These are phyloP conservation scores for Pachyuromys duprasi DNA, from an alignment of 2,797 vertebrate genomes.

Conservation along the genomic window DNA sequence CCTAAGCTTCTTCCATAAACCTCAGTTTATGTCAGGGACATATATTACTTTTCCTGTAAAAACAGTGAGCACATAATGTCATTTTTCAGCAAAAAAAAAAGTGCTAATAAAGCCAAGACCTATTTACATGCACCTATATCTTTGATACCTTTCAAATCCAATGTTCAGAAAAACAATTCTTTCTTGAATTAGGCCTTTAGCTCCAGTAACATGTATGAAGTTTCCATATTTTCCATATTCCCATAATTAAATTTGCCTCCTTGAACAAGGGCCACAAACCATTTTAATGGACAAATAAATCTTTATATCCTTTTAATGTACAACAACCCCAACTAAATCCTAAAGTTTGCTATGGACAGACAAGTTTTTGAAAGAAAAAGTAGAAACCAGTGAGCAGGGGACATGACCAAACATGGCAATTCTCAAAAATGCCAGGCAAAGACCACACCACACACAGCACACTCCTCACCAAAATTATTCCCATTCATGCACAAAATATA, in stretches of 20 bases:
- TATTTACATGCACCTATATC: not conserved
- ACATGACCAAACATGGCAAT: not conserved
- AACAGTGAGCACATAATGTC: not conserved
- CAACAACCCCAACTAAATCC: slow-evolving; percentile 18
- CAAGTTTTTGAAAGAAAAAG: slow-evolving; percentile 47
- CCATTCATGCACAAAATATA: not conserved
- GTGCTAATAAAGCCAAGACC: not conserved
- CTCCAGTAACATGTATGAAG: slow-evolving; percentile 21
- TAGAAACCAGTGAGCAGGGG: not conserved
- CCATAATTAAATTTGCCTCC: not conserved
- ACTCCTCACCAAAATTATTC: slow-evolving; percentile 36
- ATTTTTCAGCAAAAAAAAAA: slow-evolving; percentile 14
- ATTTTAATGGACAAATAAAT: slow-evolving; percentile 48
- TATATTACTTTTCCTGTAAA: not conserved
- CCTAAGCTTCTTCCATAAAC: not conserved
- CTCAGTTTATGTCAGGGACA: slow-evolving; percentile 8
- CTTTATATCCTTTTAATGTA: not conserved
- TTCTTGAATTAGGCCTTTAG: slow-evolving; percentile 34
- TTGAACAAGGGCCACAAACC: slow-evolving; percentile 14
- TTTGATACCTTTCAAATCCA: slow-evolving; percentile 35
- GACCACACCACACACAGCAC: not conserved
- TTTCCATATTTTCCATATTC: slow-evolving; percentile 37
- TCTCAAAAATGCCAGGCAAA: not conserved
- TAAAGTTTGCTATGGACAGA: slow-evolving; percentile 26
- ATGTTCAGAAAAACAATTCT: not conserved